These are phyloP conservation scores for Cyanoderma ruficeps DNA, from an alignment of 2,113 vertebrate species.

Conservation along the genomic window DNA sequence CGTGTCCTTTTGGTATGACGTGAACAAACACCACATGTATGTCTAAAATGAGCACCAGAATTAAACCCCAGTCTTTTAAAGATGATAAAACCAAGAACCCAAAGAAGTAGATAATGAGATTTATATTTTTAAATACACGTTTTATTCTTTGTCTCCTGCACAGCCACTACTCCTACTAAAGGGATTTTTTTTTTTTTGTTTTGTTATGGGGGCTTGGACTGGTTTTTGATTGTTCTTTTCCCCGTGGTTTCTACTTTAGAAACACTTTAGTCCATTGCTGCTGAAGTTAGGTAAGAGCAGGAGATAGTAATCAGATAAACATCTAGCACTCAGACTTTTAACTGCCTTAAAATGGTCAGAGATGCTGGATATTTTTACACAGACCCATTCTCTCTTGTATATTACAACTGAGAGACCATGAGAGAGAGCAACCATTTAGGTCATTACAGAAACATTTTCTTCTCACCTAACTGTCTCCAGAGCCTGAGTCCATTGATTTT, in stretches of 20 bases:
- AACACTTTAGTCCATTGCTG: background rate
- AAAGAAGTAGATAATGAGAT: background rate
- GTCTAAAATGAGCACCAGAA: background rate
- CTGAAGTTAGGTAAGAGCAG: background rate
- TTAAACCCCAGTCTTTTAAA: background rate
- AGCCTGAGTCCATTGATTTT: conserved; percentile 52
- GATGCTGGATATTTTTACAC: conserved; percentile 25
- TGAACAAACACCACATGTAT: background rate
- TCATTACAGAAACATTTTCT: conserved; percentile 46
- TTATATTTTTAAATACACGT: background rate
- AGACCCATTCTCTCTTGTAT: background rate
- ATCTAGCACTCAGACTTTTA: background rate
- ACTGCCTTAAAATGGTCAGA: background rate
- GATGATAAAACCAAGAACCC: background rate
- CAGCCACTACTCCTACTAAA: background rate
- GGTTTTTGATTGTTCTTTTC: background rate
- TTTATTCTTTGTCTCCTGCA: background rate
- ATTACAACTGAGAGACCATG: background rate
- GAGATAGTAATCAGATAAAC: background rate
- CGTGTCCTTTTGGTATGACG: background rate
- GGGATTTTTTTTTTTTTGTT: background rate
- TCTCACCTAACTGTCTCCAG: conserved; percentile 22
- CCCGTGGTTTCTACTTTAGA: background rate
- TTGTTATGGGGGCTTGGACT: background rate
- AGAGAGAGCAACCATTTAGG: background rate